Evolutionary conservation across 1,140 invertebrate species (phyloP), one percentile per base, ranked within the genome.

Genomic region (Cardiocondyla obscurior): DNA sequence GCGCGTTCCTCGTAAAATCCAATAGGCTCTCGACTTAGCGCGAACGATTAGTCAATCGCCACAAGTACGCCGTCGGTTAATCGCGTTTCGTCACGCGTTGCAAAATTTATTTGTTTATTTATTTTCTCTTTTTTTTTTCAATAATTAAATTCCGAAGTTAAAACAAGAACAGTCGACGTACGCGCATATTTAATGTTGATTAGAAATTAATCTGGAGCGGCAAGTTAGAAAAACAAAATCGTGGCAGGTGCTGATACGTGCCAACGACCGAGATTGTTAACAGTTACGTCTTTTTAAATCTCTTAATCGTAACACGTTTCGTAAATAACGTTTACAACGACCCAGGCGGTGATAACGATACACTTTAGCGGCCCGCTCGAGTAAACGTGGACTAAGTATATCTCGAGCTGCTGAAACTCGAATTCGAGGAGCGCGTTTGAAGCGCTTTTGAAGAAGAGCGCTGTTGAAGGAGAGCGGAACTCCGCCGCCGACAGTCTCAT

Each of bases 401-500:
- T 28, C 22, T 55, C n/a, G 55, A 55, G 19, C 7, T 25, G 14
- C 28, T 46, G n/a, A 44, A 1, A 46, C 25, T 58, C 36, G 19
- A 73, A n/a, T 16, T 1, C 6, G 25, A 22, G 6, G 14, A 16
- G 49, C n/a, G n/a, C n/a, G 33, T 39, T 19, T 55, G 46, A 67
- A n/a, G n/a, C n/a, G n/a, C n/a, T n/a, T n/a, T 39, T 39, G 44
- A 46, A 28, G n/a, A n/a, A n/a, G n/a, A n/a, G n/a, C 46, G 16
- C 28, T 30, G 0, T 25, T 30, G 55, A 33, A 51, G 2, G 53
- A 76, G 57, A 81, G 73, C 49, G 30, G 76, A 85, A 88, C 86
- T 90, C 89, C 88, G 65, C 83, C 85, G 89, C 69, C 69, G 65
- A 82, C n/a, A n/a, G 42, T 57, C 72, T 86, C 36, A 44, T 46